Conservation (phyloP, 2,113 vertebrate species). For the Myotis lucifugus region DNA sequence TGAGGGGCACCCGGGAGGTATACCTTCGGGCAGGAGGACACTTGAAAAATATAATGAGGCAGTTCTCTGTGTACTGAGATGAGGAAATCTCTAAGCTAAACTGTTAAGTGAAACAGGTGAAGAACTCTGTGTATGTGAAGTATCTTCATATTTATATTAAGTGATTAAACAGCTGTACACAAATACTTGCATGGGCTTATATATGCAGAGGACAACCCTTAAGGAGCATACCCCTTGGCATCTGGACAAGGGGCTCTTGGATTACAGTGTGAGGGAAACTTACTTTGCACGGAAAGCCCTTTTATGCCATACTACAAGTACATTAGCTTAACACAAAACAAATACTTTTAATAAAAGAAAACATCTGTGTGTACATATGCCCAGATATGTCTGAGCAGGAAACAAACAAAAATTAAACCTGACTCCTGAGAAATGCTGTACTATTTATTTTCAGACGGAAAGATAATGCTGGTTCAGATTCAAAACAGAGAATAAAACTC, state of each 20-base stretch:
- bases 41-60: neutral
- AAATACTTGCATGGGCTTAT: neutral
- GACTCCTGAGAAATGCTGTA: neutral
- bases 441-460: neutral
- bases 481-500: neutral
- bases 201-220: neutral
- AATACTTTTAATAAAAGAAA: conserved; percentile 37
- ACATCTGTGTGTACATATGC: neutral
- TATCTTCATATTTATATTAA: conserved; percentile 10
- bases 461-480: neutral
- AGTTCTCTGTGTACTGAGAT: neutral
- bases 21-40: neutral
- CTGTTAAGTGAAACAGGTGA: neutral
- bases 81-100: neutral
- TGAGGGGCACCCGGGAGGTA: neutral
- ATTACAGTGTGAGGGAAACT: neutral
- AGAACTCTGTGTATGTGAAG: neutral
- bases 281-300: neutral
- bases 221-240: neutral
- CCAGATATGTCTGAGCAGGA: neutral
- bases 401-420: neutral
- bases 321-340: neutral
- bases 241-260: neutral
- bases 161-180: neutral
- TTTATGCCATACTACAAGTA: neutral